These are phyloP conservation scores for Sarcophaga peregrina DNA, from an alignment of 1,140 invertebrate species.

Conservation along the genomic window DNA sequence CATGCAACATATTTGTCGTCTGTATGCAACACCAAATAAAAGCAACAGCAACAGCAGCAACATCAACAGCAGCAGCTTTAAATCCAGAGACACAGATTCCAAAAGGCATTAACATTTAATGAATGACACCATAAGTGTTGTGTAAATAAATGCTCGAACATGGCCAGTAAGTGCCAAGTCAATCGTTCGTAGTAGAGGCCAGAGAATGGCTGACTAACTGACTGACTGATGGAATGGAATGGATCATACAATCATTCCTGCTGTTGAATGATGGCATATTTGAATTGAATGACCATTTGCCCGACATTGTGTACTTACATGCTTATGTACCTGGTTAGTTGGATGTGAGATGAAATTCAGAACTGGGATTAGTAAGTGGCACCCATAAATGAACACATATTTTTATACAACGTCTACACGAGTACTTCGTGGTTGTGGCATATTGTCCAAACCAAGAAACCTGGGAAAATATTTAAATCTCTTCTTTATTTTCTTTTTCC, in stretches of 20 bases:
- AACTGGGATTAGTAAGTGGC: conserved; percentile 41
- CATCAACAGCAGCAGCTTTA: conserved; percentile 23
- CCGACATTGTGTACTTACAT: background rate
- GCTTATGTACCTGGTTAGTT: background rate
- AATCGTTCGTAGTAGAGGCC: conserved; percentile 8
- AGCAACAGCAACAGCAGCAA: conserved; percentile 50
- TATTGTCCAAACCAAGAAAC: background rate
- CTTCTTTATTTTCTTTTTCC: background rate
- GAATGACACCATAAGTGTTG: conserved; percentile 41
- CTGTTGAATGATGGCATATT: background rate
- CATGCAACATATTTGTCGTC: background rate
- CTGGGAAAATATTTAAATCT: conserved; percentile 26
- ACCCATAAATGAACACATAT: conserved; percentile 29
- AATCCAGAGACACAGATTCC: background rate
- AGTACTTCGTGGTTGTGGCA: conserved; percentile 2
- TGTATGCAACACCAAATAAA: background rate
- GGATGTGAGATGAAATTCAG: conserved; percentile 33
- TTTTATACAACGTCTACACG: background rate
- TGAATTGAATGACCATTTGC: background rate
- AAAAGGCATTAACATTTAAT: conserved; percentile 34
- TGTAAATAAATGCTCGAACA: conserved; percentile 39
- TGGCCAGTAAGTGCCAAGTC: conserved; percentile 36
- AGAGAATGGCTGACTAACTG: conserved; percentile 3
- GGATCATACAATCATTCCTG: background rate
- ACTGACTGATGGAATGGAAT: background rate